phyloP scores from a whole-genome alignment of 2,888 invertebrate genomes.

The Branchipolynoe longqiensis region DNA sequence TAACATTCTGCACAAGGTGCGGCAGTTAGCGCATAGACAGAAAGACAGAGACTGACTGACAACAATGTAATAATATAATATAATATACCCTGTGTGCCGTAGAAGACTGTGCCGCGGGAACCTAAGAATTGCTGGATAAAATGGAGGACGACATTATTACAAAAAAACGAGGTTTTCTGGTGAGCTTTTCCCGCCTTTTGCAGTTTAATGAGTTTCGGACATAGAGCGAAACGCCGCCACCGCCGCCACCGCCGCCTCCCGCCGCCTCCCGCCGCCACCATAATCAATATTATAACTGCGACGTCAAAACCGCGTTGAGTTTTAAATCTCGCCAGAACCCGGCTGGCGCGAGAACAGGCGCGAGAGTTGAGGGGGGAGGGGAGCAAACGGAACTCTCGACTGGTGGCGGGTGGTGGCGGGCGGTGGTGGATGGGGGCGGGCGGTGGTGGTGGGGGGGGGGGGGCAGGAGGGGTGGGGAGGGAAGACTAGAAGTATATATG shows the following conservation, averaged over 20 bases:
- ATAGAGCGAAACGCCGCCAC: background rate
- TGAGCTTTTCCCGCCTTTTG: background rate
- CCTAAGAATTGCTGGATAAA: too few species aligned
- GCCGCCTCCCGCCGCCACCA: background rate
- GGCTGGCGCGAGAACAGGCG: slow-evolving; percentile 40
- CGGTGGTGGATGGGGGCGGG: background rate
- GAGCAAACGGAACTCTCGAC: background rate
- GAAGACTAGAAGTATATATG: slow-evolving; percentile 18
- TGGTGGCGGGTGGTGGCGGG: background rate
- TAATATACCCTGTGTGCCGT: too few species aligned
- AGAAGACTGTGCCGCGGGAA: too few species aligned
- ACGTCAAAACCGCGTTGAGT: slow-evolving; percentile 32
- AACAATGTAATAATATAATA: too few species aligned
- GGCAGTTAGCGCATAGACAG: too few species aligned
- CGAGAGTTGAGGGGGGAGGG: slow-evolving; percentile 24
- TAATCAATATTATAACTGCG: slow-evolving; percentile 46
- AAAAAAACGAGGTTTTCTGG: background rate
- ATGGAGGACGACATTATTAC: too few species aligned
- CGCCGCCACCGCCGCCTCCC: background rate
- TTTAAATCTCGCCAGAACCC: slow-evolving; percentile 48
- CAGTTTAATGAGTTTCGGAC: slow-evolving; percentile 48
- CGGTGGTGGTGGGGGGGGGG: background rate
- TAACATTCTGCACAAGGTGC: too few species aligned
- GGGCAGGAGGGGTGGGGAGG: slow-evolving; percentile 2
- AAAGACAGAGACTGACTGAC: too few species aligned